Base-by-base conservation (phyloP, 1,140 invertebrate species). In the Cyclargus thomasi region DNA sequence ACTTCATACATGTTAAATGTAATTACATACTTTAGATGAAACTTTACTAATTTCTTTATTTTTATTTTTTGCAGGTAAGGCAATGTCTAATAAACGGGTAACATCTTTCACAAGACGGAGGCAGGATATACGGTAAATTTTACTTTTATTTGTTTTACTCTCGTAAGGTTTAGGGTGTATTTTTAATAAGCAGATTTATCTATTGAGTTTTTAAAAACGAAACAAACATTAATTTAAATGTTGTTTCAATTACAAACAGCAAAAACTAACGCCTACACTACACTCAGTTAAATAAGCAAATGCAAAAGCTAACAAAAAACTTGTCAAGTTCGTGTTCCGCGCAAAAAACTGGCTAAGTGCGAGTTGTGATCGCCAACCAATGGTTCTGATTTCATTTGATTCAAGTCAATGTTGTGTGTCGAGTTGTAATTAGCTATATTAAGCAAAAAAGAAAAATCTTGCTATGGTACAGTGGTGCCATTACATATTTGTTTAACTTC, bases 51-150 rank as follows among this genome's bases (percentile, higher is more conserved):
- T 63, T 29, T 36, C 18, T 23, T 53, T 14, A 11, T 36, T 53
- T 64, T 71, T 78, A 78, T 80, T 74, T 84, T 74, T 89, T 89
- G 74, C 86, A 89, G 86, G 86, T 89, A 89, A 86, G 85, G 75
- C 80, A 80, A 87, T 87, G 86, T 79, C 82, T 87, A 84, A 83
- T 70, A 86, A 82, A 78, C 82, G 82, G 70, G 80, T 79, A 78
- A 82, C 81, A 71, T 69, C 75, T 77, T 79, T 79, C 65, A 64
- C 71, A 53, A 82, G 66, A 70, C 72, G 76, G 74, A 88, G 86
- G 86, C 85, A 87, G 64, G 84, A 82, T 67, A 62, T 73, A 69
- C 35, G 11, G 21, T 62, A 62, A 23, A 21, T 11, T 21, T 23
- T 21, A 23, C 23, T 22, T 16, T 16, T 6, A 29, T 39, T 39